Evolutionary conservation across 2,113 vertebrate genomes (phyloP).

Genomic region (Anarhynchus alexandrinus): DNA sequence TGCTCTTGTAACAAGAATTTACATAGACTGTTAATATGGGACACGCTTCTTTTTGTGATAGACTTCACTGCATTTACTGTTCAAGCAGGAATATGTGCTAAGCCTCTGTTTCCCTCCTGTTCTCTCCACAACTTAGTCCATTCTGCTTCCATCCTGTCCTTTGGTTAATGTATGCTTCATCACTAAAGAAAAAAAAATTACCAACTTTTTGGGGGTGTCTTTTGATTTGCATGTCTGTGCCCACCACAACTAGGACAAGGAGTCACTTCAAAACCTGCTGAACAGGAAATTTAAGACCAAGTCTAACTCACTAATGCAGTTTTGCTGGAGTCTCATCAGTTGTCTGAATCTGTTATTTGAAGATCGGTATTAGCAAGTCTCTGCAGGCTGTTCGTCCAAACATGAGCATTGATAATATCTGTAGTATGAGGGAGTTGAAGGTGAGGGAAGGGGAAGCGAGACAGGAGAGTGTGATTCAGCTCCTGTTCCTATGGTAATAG

Average conservation of each 20-base stretch:
- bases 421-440: background rate
- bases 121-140: background rate
- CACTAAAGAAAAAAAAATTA: background rate
- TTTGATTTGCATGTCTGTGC: background rate
- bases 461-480: background rate
- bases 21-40: background rate
- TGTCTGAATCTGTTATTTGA: background rate
- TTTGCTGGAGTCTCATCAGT: background rate
- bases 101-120: background rate
- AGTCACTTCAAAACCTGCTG: background rate
- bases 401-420: background rate
- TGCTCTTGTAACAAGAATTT: background rate
- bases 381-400: background rate
- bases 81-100: background rate
- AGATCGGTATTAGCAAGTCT: background rate
- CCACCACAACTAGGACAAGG: background rate
- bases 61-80: background rate
- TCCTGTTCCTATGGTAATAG: background rate
- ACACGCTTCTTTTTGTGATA: accelerated
- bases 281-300: background rate
- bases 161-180: background rate
- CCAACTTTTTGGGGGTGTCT: accelerated
- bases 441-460: background rate
- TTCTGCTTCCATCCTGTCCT: background rate
- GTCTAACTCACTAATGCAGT: background rate